Base-by-base conservation (phyloP, 2,888 invertebrate species). In the Polyommatus iphigenia region DNA sequence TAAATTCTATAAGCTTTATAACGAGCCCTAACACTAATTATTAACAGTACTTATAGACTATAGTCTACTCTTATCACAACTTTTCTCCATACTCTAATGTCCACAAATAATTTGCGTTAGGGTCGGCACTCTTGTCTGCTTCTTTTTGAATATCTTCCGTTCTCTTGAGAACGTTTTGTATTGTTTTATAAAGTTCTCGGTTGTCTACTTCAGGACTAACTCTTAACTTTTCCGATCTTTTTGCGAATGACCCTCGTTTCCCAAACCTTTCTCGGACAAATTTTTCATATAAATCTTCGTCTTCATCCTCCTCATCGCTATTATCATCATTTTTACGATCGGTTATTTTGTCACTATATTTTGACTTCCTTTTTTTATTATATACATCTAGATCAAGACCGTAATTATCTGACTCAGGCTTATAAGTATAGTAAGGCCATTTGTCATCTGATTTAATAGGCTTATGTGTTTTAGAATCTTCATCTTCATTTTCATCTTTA, bases 51-150 rank as follows among this genome's bases (percentile, higher is more conserved):
- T 1, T 24, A 1, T 24, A n/a, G n/a, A n/a, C n/a, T 24, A 24
- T 24, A 73, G 59, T n/a, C 72, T 79, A 13, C 8, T 72, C 72
- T 15, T 77, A 78, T 78, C 77, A 89, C 77, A 88, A 79, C 20
- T 94, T 94, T 83, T 92, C 90, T 78, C 90, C 91, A 84, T 95
- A 95, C 85, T 95, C 94, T 67, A 95, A 85, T 18, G 93, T 92
- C 95, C 95, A 95, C 87, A 91, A 90, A 81, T 95, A 95, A 57
- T 90, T 92, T 78, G 94, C 94, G 67, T 91, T 91, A 7, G 92
- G 91, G 82, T 94, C 93, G 6, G 88, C 89, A 80, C 91, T 90
- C 81, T 90, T 88, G 78, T 87, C 89, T 18, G 91, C 91, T 83
- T 92, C 87, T 81, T 90, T 87, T 77, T 90, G 87, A 78, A 90